These are phyloP conservation scores for Xiphophorus hellerii DNA, from an alignment of 2,113 vertebrate species.

Conservation along the genomic window DNA sequence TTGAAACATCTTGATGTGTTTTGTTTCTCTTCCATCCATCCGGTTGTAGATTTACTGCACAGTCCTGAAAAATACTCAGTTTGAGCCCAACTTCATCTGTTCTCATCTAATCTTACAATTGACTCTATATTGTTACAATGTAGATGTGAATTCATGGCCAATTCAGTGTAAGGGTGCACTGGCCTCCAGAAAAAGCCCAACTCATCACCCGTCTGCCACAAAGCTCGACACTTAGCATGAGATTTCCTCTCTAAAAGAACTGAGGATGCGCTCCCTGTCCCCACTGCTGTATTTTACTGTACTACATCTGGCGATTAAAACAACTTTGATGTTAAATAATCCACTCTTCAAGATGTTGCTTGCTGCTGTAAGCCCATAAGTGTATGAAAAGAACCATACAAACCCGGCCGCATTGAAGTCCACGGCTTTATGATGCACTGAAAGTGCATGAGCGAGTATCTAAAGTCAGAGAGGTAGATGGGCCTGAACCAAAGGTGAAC, in stretches of 20 bases:
- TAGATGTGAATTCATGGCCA: not conserved
- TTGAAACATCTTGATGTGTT: not conserved
- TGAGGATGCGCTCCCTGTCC: not conserved
- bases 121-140: not conserved
- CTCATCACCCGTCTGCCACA: no score
- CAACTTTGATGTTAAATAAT: not conserved
- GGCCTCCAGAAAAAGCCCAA: no score
- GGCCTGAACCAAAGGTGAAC: conserved; percentile 39
- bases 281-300: no score
- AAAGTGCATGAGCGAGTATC: conserved; percentile 14
- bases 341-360: not conserved
- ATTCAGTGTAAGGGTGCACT: not conserved
- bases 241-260: not conserved
- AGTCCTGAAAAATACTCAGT: not conserved
- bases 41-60: not conserved
- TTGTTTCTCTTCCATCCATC: not conserved
- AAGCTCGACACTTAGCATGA: no score
- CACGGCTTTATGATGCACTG: not conserved
- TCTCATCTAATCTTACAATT: not conserved
- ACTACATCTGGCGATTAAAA: not conserved
- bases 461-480: conserved; percentile 37
- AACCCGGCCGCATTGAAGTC: not conserved
- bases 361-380: not conserved
- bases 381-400: not conserved
- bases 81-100: not conserved